Evolutionary conservation across 1,140 invertebrate genomes (phyloP), one percentile per base, ranked within the genome.

Genomic region (Drosophila parabipectinata): DNA sequence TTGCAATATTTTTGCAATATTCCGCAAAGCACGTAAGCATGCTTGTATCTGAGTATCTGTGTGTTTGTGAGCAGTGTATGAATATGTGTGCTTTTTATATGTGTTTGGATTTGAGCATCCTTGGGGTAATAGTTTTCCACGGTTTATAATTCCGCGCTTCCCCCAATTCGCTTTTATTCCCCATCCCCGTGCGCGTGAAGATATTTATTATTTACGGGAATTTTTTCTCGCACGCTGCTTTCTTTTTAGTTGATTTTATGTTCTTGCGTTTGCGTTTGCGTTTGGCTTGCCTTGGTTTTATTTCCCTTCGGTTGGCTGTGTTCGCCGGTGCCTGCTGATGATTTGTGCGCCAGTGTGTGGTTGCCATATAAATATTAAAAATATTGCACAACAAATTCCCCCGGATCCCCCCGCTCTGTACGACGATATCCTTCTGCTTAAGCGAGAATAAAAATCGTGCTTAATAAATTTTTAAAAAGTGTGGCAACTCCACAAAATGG

Each of bases 101-200:
- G 69, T 82, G 64, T 87, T 79, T 87, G 82, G 78, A 87, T 87
- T 88, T 87, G 82, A 88, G 83, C 72, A 87, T 88, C 83, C 83
- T 83, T 87, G 83, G 83, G 76, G 79, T 87, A 87, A 87, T 87
- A 87, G 82, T 87, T 87, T 87, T 88, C 82, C 82, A 87, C 83
- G 83, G 83, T 88, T 87, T 87, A 87, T 87, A 87, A 87, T 88
- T 87, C 82, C 79, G 82, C 66, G 75, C 72, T 79, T 82, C 71
- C 80, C 73, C 66, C 75, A 68, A 41, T 52, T 14, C 21, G 4
- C 15, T 10, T 50, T 18, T 53, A 52, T 37, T 30, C 62, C 28
- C 44, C 48, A 37, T 24, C 32, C 24, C 51, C 57, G 68, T 45
- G 44, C 59, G 76, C 59, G 59, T 44, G 45, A 50, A 74, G 71